These are phyloP conservation scores for Polymixis flavicincta DNA, from an alignment of 2,888 invertebrate species.

Conservation along the genomic window DNA sequence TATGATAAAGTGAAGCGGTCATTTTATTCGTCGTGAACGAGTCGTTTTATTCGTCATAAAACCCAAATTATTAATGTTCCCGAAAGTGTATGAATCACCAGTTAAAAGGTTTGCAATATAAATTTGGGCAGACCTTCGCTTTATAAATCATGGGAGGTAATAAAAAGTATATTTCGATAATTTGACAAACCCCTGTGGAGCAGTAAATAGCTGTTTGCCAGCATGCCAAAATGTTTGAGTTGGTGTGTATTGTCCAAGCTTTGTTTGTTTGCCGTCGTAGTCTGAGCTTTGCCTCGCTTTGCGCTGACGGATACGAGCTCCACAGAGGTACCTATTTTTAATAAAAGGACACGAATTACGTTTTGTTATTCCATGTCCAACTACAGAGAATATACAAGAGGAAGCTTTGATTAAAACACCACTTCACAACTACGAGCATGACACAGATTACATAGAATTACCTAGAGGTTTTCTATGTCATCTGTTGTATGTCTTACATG, in stretches of 20 bases:
- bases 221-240: conserved; percentile 41
- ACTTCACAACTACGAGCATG: not conserved
- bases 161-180: conserved; percentile 63
- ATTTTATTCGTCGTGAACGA: conserved; percentile 53
- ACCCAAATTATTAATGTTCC: conserved; percentile 60
- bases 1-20: conserved; percentile 48
- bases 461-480: not conserved
- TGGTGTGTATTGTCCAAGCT: conserved; percentile 37
- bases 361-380: conserved; percentile 24
- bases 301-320: conserved; percentile 9
- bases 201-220: conserved; percentile 49
- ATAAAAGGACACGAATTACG: conserved; percentile 13
- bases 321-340: conserved; percentile 23
- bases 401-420: conserved; percentile 24
- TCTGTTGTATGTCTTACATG: not conserved
- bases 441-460: not conserved
- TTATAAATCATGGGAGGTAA: conserved; percentile 60
- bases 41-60: conserved; percentile 60
- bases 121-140: conserved; percentile 47
- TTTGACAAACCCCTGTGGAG: conserved; percentile 61
- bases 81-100: conserved; percentile 60
- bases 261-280: conserved; percentile 36
- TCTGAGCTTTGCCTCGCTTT: conserved; percentile 33
- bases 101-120: conserved; percentile 63
- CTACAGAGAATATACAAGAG: conserved; percentile 10